phyloP scores from a whole-genome alignment of 2,888 invertebrate genomes.

The Merodon equestris region DNA sequence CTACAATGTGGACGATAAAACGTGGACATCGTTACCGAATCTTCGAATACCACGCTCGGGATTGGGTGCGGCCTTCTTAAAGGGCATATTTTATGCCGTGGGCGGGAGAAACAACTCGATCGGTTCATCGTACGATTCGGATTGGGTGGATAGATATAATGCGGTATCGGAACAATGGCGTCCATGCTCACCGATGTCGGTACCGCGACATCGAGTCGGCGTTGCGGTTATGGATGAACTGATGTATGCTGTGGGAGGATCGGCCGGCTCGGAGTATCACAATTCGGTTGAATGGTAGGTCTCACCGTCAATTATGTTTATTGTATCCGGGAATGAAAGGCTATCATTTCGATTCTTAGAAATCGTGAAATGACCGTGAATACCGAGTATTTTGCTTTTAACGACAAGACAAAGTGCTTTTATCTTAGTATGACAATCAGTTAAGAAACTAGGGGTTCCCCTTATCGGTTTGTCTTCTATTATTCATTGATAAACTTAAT shows the following conservation, averaged over 20 bases:
- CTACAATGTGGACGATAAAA: slow-evolving; percentile 91
- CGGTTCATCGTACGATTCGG: slow-evolving; percentile 91
- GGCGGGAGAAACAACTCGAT: slow-evolving; percentile 95
- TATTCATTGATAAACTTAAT: too few species aligned
- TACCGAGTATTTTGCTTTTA: too few species aligned
- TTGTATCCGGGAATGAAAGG: too few species aligned
- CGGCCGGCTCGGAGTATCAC: slow-evolving; percentile 91
- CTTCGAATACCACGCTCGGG: slow-evolving; percentile 94
- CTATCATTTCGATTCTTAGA: too few species aligned
- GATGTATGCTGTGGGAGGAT: slow-evolving; percentile 95
- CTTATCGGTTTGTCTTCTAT: too few species aligned
- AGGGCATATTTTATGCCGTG: slow-evolving; percentile 94
- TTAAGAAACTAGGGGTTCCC: too few species aligned
- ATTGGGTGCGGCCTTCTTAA: slow-evolving; percentile 90
- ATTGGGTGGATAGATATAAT: slow-evolving; percentile 90
- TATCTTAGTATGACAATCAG: too few species aligned
- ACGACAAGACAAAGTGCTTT: too few species aligned
- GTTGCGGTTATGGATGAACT: slow-evolving; percentile 96
- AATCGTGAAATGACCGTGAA: too few species aligned
- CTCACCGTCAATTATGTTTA: too few species aligned
- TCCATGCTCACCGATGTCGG: slow-evolving; percentile 92
- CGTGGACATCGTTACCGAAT: slow-evolving; percentile 90
- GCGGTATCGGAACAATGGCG: slow-evolving; percentile 92
- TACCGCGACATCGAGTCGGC: slow-evolving; percentile 91
- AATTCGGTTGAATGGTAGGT: slow-evolving; percentile 92